A percentile compares a stretch with the other conserved stretches of the same genome.
phyloP scores from a whole-genome alignment of 2,797 vertebrate genomes.

The Thaleichthys pacificus region DNA sequence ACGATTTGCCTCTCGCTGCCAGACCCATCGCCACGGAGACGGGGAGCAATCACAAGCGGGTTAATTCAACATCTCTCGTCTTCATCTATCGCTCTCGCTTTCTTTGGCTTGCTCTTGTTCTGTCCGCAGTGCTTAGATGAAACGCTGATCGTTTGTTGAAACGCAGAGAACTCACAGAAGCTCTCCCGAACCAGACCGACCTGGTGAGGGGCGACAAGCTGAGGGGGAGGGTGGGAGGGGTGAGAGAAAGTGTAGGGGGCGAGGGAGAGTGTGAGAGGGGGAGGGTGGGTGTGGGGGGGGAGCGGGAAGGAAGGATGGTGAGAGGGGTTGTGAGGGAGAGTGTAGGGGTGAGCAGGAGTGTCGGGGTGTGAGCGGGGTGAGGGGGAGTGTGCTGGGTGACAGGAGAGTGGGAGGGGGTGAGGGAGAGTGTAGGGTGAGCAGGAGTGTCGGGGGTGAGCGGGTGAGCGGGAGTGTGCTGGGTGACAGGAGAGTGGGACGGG shows the following conservation, averaged over 20 bases:
- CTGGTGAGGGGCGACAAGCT: constrained; percentile 34
- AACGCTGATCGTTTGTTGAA: constrained; percentile 57
- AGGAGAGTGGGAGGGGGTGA: too few relatives aligned
- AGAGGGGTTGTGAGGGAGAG: constrained; percentile 18
- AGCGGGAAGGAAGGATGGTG: constrained; percentile 45
- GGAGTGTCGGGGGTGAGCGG: not conserved
- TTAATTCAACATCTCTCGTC: constrained; percentile 79
- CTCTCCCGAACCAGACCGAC: constrained; percentile 10
- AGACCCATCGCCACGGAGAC: constrained; percentile 72
- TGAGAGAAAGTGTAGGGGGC: constrained; percentile 42
- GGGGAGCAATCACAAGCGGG: constrained; percentile 79
- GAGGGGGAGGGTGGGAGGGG: not conserved
- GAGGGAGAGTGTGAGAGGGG: constrained; percentile 26
- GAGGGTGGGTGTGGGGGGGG: constrained; percentile 27
- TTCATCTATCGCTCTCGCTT: constrained; percentile 65
- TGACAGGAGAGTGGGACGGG: too few relatives aligned
- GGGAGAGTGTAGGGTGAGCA: not conserved
- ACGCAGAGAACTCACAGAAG: constrained; percentile 32
- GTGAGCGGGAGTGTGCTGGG: not conserved
- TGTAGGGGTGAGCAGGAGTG: not conserved
- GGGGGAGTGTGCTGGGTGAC: too few relatives aligned
- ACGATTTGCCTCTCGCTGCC: constrained; percentile 75
- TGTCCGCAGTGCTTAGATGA: constrained; percentile 71
- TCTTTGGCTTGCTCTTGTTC: constrained; percentile 73
- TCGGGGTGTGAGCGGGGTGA: too few relatives aligned